Evolutionary conservation across 2,797 vertebrate genomes (phyloP).

Genomic region (Hyperoplus immaculatus): DNA sequence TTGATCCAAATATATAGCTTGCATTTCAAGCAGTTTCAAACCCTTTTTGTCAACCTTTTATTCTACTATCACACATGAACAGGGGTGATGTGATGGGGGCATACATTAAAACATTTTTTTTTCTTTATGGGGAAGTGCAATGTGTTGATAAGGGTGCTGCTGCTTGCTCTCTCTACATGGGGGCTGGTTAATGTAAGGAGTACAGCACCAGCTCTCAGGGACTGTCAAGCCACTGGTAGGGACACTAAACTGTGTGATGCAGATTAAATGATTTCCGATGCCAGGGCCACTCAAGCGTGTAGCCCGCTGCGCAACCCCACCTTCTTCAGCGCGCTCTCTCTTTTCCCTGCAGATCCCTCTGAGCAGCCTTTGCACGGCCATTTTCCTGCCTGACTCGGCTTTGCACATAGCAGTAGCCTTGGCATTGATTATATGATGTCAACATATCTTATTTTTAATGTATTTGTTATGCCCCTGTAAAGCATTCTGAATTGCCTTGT

Average conservation of each 20-base stretch:
- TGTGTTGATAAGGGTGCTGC: conserved; percentile 49
- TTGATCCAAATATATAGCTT: conserved; percentile 59
- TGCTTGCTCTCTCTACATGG: conserved; percentile 34
- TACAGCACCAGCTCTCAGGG: conserved; percentile 56
- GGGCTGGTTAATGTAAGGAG: conserved; percentile 58
- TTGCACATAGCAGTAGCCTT: conserved; percentile 30
- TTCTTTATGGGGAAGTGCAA: conserved; percentile 26
- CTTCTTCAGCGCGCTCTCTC: conserved; percentile 41
- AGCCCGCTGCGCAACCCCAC: conserved; percentile 44
- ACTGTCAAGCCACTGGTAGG: conserved; percentile 61
- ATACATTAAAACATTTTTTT: conserved; percentile 19
- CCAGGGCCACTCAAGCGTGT: conserved; percentile 65
- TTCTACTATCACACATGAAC: conserved; percentile 52
- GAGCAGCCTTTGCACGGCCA: conserved; percentile 20
- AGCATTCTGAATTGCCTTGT: no score
- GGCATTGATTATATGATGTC: conserved; percentile 10
- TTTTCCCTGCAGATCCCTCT: conserved; percentile 38
- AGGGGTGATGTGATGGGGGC: conserved; percentile 61
- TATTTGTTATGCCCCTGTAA: no score
- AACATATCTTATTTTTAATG: no score
- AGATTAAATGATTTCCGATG: conserved; percentile 85
- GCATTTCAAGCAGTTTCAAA: conserved; percentile 60
- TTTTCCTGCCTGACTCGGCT: conserved; percentile 44
- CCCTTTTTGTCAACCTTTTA: conserved; percentile 26
- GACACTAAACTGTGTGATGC: conserved; percentile 80